Conservation (phyloP, 1,140 invertebrate genomes). For the Lepidostoma basale region DNA sequence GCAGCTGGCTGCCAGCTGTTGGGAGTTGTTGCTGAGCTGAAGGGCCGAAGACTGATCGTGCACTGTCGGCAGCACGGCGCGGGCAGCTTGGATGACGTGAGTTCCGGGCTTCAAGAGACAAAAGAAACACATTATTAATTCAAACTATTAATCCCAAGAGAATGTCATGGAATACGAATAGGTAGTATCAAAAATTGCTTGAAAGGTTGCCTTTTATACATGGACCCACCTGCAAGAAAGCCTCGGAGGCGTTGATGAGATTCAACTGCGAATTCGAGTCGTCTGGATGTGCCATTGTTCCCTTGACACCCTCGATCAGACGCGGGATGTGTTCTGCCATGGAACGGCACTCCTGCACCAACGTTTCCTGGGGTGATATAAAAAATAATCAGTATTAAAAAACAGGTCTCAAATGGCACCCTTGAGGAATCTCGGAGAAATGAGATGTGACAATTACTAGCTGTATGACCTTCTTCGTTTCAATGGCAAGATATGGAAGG, state of each 20-base stretch:
- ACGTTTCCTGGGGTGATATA: slow-evolving; percentile 78
- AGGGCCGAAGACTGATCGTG: slow-evolving; percentile 78
- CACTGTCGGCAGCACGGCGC: slow-evolving; percentile 86
- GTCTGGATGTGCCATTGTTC: slow-evolving; percentile 72
- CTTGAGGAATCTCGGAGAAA: too few relatives aligned
- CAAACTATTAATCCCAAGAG: neutral
- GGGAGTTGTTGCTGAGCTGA: slow-evolving; percentile 71
- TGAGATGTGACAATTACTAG: too few relatives aligned
- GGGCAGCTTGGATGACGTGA: slow-evolving; percentile 76
- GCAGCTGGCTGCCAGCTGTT: slow-evolving; percentile 76
- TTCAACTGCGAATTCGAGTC: slow-evolving; percentile 78
- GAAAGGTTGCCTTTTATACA: too few relatives aligned
- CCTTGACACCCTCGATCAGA: slow-evolving; percentile 82
- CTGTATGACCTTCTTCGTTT: too few relatives aligned
- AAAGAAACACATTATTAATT: neutral
- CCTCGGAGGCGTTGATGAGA: slow-evolving; percentile 86
- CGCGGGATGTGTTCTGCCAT: slow-evolving; percentile 82
- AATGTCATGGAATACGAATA: neutral
- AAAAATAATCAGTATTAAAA: too few relatives aligned
- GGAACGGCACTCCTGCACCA: slow-evolving; percentile 76
- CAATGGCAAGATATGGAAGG: too few relatives aligned
- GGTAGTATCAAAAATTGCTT: too few relatives aligned
- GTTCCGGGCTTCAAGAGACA: slow-evolving; percentile 61
- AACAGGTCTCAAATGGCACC: too few relatives aligned
- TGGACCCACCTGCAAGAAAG: slow-evolving; percentile 73